These are phyloP conservation scores for Cephus pygmeus DNA, from an alignment of 2,888 invertebrate genomes.

Conservation along the genomic window DNA sequence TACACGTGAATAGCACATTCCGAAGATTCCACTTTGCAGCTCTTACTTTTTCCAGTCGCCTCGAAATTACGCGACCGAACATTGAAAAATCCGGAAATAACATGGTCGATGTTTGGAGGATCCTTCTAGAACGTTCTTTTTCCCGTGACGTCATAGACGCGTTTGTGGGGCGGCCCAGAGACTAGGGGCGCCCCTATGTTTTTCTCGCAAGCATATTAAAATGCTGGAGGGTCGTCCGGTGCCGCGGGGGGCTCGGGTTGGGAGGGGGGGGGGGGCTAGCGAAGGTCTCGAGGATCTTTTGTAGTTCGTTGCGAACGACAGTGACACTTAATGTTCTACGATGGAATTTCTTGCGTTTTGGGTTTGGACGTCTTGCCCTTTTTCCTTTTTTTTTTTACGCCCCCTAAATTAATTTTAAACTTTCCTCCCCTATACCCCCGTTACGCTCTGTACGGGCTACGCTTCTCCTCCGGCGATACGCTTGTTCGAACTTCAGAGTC, in stretches of 20 bases:
- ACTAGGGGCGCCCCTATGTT: conserved; percentile 46
- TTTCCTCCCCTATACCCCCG: no score
- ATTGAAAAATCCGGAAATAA: no score
- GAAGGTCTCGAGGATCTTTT: conserved; percentile 7
- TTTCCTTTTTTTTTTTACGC: rapidly evolving
- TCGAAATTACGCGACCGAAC: conserved; percentile 21
- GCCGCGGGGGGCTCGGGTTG: conserved; percentile 26
- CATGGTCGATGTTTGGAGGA: conserved; percentile 8
- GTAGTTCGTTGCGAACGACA: no score
- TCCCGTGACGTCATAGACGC: conserved; percentile 14
- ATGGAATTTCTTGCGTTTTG: no score
- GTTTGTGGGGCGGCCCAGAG: conserved; percentile 25
- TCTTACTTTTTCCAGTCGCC: neutral
- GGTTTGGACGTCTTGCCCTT: no score
- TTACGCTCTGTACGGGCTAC: no score
- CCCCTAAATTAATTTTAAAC: no score
- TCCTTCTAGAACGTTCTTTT: conserved; percentile 3
- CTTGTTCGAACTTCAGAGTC: neutral
- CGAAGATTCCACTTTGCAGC: neutral
- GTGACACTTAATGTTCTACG: no score
- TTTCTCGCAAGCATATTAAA: conserved; percentile 37
- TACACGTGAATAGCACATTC: neutral
- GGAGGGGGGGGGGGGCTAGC: conserved; percentile 21
- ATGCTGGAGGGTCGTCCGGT: conserved; percentile 20
- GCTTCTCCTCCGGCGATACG: neutral